Conservation (phyloP, 2,888 invertebrate genomes). For the Rugalucina vietnamica region DNA sequence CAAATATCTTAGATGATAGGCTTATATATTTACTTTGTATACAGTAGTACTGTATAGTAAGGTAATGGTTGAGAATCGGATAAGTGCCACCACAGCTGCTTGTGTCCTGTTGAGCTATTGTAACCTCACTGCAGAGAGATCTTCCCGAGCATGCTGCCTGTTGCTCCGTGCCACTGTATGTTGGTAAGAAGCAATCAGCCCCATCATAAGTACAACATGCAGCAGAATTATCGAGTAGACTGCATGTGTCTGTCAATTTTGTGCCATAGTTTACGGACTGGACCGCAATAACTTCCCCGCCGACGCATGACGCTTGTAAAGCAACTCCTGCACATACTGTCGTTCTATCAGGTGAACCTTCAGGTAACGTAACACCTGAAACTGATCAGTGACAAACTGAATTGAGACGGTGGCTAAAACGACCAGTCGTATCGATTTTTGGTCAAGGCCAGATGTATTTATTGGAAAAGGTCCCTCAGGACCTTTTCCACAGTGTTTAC, state of each 20-base stretch:
- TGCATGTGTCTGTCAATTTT: not conserved
- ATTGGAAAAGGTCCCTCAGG: too few species aligned
- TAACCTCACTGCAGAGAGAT: not conserved
- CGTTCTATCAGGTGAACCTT: too few species aligned
- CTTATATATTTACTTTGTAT: not conserved
- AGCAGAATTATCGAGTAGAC: not conserved
- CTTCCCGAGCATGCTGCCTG: not conserved
- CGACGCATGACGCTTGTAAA: too few species aligned
- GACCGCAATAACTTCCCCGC: too few species aligned
- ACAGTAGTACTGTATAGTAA: not conserved
- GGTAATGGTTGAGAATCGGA: not conserved
- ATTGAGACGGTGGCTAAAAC: too few species aligned
- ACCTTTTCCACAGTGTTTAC: too few species aligned
- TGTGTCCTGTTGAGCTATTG: not conserved
- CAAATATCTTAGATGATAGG: too few species aligned
- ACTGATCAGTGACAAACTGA: too few species aligned
- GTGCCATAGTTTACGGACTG: not conserved
- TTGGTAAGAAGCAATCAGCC: not conserved
- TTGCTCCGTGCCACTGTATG: not conserved
- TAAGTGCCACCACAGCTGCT: not conserved
- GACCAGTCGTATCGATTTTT: too few species aligned
- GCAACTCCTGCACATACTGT: too few species aligned
- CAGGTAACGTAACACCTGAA: too few species aligned
- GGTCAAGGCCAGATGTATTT: too few species aligned
- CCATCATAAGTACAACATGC: not conserved